Base-by-base conservation (phyloP, 1,140 invertebrate species). In the Zaprionus nigranus region DNA sequence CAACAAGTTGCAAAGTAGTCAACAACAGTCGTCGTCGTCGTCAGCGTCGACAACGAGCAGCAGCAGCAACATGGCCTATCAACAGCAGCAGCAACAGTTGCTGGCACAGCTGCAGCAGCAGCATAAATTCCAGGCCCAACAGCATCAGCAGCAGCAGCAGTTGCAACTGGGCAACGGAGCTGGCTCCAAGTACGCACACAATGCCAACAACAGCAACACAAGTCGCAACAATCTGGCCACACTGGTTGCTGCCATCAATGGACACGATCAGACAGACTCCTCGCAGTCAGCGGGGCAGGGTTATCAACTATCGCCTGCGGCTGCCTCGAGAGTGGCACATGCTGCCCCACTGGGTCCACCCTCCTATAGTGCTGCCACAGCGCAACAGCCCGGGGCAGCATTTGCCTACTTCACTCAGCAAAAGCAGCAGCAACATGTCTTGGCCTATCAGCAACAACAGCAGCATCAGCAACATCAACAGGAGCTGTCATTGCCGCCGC, bases 61-160 rank as follows among this genome's bases (percentile, higher is more conserved):
- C 49, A 65, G 34, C 70, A 56, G 56, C 78, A 76, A 68, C 69
- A 79, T 81, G 80, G 80, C 78, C 26, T 91, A 87, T 73, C 92
- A 92, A 49, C 87, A 92, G 54, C 92, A 93, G 60, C 92, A 92
- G 65, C 92, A 93, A 62, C 91, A 93, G 49, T 80, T 93, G 74
- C 72, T 91, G 46, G 83, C 85, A 7, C 88, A 92, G 62, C 60
- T 87, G 66, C 90, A 92, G 65, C 91, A 93, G 57, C 88, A 91
- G 34, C 91, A 92, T 60, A 92, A 93, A 70, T 92, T 93, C 62
- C 92, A 93, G 63, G 92, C 93, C 5, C 87, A 92, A 28, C 90
- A 88, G 22, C 67, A 82, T 20, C 92, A 92, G 22, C 30, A 84
- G 58, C 57, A 68, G 9, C 53, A 65, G 22, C 67, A 70, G 46